Evolutionary conservation across 1,140 invertebrate species (phyloP).

Genomic region (Pogonomyrmex barbatus): DNA sequence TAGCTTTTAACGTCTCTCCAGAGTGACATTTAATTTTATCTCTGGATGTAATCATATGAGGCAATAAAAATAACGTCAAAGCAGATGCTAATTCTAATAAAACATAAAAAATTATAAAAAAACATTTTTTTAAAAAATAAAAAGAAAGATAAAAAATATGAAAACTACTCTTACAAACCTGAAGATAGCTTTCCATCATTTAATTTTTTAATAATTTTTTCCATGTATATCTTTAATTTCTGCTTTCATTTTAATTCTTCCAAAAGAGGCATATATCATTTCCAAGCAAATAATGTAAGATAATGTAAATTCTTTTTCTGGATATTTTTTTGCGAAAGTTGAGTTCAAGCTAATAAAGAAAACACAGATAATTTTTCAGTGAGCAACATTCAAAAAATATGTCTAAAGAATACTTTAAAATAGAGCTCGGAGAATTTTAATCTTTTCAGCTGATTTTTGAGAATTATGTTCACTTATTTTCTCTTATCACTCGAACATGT

Average conservation of each 20-base stretch:
- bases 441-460: no score
- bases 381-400: neutral
- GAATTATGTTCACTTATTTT: no score
- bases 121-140: neutral
- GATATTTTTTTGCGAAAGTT: neutral
- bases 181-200: neutral
- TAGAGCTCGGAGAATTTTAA: neutral
- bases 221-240: constrained; percentile 7
- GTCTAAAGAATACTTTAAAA: neutral
- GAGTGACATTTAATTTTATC: neutral
- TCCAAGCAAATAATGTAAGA: neutral
- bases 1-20: neutral
- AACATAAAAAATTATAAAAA: neutral
- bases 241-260: neutral
- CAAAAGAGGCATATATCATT: neutral
- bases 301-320: neutral
- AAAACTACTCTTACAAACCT: neutral
- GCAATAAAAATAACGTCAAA: constrained; percentile 9
- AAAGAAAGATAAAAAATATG: neutral
- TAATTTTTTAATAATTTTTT: constrained; percentile 2
- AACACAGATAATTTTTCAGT: neutral
- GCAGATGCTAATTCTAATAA: constrained; percentile 14
- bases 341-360: neutral
- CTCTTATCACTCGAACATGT: no score
- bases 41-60: neutral